Percentiles rank a stretch among this genome's conserved stretches.
These are phyloP conservation scores for Rhyzopertha dominica DNA, from an alignment of 1,140 invertebrate genomes.

Conservation along the genomic window DNA sequence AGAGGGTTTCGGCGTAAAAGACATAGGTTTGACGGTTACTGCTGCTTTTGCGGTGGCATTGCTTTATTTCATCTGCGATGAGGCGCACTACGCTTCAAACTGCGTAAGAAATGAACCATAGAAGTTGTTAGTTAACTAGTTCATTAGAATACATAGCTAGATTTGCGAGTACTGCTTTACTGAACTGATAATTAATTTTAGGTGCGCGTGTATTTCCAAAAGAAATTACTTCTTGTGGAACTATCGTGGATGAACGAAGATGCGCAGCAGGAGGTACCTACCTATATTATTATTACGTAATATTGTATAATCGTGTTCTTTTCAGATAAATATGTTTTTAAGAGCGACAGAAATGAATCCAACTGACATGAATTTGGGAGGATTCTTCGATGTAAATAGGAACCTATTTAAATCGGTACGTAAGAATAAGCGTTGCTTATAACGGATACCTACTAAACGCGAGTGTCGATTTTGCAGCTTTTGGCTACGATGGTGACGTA, in stretches of 20 bases:
- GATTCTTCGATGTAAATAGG: constrained; percentile 63
- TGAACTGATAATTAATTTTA: constrained; percentile 28
- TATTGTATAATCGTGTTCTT: constrained; percentile 7
- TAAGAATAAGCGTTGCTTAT: constrained; percentile 12
- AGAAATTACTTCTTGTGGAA: constrained; percentile 62
- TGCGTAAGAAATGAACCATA: constrained; percentile 37
- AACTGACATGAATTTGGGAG: constrained; percentile 60
- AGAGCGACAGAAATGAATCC: constrained; percentile 66
- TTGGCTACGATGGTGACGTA: constrained; percentile 67
- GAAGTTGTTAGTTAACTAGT: too few relatives aligned
- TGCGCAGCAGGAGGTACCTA: constrained; percentile 41
- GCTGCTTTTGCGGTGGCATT: constrained; percentile 55
- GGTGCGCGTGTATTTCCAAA: constrained; percentile 63
- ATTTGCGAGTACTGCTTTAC: neutral
- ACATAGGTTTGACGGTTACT: constrained; percentile 59
- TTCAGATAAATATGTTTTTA: constrained; percentile 62
- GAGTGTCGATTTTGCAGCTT: constrained; percentile 45
- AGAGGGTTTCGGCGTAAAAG: constrained; percentile 60
- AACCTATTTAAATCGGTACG: constrained; percentile 62
- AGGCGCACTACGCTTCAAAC: constrained; percentile 59
- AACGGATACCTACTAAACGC: neutral
- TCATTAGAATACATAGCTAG: too few relatives aligned
- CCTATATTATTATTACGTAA: constrained; percentile 1
- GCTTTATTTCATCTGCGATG: constrained; percentile 62
- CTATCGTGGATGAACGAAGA: constrained; percentile 54